Base-by-base conservation (phyloP, 30 jellyfish, hydroid and myxozoan species). In the Hydractinia echinata region DNA sequence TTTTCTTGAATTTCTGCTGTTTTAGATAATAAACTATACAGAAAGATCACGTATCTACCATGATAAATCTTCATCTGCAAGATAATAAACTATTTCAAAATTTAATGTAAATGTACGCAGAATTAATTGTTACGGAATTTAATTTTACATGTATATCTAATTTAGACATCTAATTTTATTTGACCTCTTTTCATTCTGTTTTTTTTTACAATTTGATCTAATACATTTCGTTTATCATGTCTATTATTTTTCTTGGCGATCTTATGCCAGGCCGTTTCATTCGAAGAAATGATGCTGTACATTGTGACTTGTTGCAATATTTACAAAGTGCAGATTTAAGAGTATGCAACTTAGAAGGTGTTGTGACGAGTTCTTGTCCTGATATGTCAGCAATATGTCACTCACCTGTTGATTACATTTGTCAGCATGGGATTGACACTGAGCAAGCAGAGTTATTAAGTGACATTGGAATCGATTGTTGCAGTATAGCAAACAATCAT, bases 401-500 rank as follows among this genome's bases (percentile, higher is more conserved):
- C 14, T 6, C 51, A 76, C 84, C 84, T 14, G 15, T 8, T 15
- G 48, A 55, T 5, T 76, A 49, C 54, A 76, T 76, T 6, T 76
- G 76, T 55, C 51, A 76, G 54, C 84, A 76, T 76, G 20, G 44
- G 19, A 77, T 51, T 54, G 8, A 8, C 15, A 9, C 50, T 6
- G 54, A 76, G 19, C 84, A 76, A 76, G 84, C 84, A 6, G 5
- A 76, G 51, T 50, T 76, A 19, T 11, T 76, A 16, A 76, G 19
- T 9, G 51, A 15, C 14, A n/a, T 76, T 14, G 39, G 54, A 13
- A 50, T 51, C 20, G 73, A 20, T 7, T 76, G 4, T 30, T 76
- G 84, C 54, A 76, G 6, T 53, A 8, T 81, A 16, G 88, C 88
- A 15, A 81, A 81, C 55, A 81, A 81, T 53, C 88, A 81, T 54